Conservation (phyloP, 2,888 invertebrate species). For the Pecten maximus region DNA sequence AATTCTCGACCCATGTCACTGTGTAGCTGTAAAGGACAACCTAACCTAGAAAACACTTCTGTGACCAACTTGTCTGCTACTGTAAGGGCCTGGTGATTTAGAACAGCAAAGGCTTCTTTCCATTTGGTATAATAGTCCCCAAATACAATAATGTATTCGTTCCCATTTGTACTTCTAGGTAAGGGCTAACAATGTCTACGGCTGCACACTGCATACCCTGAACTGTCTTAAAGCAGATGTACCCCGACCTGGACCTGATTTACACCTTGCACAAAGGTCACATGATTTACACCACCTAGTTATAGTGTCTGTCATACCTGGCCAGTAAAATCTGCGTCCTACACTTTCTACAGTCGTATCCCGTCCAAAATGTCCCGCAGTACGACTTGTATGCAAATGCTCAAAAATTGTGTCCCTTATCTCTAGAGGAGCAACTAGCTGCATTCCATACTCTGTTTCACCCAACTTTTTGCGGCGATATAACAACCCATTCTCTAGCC, state of each 20-base stretch:
- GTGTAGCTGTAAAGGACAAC: slow-evolving; percentile 56
- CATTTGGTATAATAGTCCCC: slow-evolving; percentile 63
- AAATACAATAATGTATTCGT: slow-evolving; percentile 62
- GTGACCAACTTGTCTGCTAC: slow-evolving; percentile 59
- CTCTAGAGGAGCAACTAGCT: slow-evolving; percentile 45
- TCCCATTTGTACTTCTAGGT: slow-evolving; percentile 53
- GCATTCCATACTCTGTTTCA: not conserved
- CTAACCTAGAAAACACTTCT: slow-evolving; percentile 58
- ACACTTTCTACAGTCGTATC: slow-evolving; percentile 57
- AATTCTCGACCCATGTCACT: slow-evolving; percentile 64
- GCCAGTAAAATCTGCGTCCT: slow-evolving; percentile 58
- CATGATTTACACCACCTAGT: slow-evolving; percentile 56
- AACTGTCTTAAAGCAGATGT: slow-evolving; percentile 52
- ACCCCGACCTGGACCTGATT: slow-evolving; percentile 56
- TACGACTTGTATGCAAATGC: slow-evolving; percentile 43
- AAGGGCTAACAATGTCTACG: slow-evolving; percentile 62
- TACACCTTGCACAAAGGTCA: slow-evolving; percentile 53
- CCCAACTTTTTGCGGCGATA: not conserved
- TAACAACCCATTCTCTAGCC: too few species aligned
- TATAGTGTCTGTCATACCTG: slow-evolving; percentile 51
- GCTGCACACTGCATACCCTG: slow-evolving; percentile 48
- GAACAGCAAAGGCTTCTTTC: slow-evolving; percentile 50
- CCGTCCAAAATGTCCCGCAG: slow-evolving; percentile 59
- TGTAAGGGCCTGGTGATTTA: slow-evolving; percentile 56
- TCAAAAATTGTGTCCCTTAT: slow-evolving; percentile 45